Percentiles rank a stretch among this genome's conserved stretches.
Evolutionary conservation across 92 coral and sea anemone genomes (phyloP).

Genomic region (Palythoa grandiflora): DNA sequence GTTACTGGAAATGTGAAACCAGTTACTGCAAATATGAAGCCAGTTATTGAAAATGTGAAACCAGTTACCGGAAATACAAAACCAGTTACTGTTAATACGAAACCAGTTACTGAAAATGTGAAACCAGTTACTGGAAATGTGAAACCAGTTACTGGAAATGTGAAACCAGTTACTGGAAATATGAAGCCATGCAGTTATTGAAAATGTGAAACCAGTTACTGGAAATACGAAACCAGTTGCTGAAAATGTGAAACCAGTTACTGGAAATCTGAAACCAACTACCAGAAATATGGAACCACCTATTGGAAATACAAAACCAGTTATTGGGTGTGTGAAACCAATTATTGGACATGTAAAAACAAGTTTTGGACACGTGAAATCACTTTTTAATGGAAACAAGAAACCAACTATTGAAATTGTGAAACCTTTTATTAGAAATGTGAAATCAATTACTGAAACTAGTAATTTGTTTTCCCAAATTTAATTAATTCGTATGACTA

Average conservation of each 20-base stretch:
- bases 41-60: background rate
- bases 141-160: background rate
- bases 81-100: background rate
- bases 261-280: too few relatives aligned
- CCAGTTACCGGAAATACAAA: background rate
- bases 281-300: background rate
- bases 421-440: too few relatives aligned
- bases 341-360: background rate
- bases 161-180: background rate
- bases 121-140: background rate
- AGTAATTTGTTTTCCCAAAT: too few relatives aligned
- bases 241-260: background rate
- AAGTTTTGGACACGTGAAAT: background rate
- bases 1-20: background rate
- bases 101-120: background rate
- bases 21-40: too few relatives aligned
- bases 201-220: background rate
- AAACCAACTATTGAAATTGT: too few relatives aligned
- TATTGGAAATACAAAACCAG: background rate
- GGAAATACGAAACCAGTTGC: background rate
- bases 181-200: background rate
- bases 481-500: too few relatives aligned
- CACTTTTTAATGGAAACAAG: background rate
- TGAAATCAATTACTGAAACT: too few relatives aligned
- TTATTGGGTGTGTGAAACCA: background rate